phyloP scores from a whole-genome alignment of 2,888 invertebrate species.

The Caenorhabditis zanzibari region DNA sequence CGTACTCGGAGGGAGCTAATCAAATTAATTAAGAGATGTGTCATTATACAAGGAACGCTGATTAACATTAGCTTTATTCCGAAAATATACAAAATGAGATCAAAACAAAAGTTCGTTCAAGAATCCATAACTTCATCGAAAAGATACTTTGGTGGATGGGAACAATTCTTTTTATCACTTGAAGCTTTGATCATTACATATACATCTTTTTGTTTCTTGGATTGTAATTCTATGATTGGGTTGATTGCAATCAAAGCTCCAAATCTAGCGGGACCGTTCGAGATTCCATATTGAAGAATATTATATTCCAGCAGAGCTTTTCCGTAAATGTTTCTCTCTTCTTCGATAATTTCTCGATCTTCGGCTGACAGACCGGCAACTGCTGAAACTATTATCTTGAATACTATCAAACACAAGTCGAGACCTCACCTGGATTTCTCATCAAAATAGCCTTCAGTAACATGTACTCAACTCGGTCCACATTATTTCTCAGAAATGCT shows the following conservation, averaged over 20 bases:
- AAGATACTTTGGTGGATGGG: conserved; percentile 12
- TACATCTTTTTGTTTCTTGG: conserved; percentile 46
- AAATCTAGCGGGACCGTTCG: conserved; percentile 36
- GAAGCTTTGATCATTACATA: conserved; percentile 34
- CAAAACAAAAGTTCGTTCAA: background rate
- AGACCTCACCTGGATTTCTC: conserved; percentile 11
- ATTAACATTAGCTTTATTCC: background rate
- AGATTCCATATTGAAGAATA: conserved; percentile 36
- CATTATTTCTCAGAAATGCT: conserved; percentile 42
- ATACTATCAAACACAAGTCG: background rate
- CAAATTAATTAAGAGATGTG: conserved; percentile 8
- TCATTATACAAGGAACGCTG: background rate
- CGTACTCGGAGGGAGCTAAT: conserved; percentile 2
- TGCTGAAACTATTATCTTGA: conserved; percentile 15
- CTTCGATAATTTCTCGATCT: conserved; percentile 31
- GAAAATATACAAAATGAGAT: background rate
- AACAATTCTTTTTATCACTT: background rate
- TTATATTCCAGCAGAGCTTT: conserved; percentile 36
- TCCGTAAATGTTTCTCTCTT: conserved; percentile 38
- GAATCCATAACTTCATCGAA: conserved; percentile 58
- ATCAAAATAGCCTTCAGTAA: conserved; percentile 42
- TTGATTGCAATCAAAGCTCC: conserved; percentile 31
- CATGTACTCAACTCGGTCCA: conserved; percentile 52
- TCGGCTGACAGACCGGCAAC: conserved; percentile 4
- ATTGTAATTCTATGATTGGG: conserved; percentile 35